Evolutionary conservation across 2,888 invertebrate species (phyloP).

Genomic region (Antheraea yamamai): DNA sequence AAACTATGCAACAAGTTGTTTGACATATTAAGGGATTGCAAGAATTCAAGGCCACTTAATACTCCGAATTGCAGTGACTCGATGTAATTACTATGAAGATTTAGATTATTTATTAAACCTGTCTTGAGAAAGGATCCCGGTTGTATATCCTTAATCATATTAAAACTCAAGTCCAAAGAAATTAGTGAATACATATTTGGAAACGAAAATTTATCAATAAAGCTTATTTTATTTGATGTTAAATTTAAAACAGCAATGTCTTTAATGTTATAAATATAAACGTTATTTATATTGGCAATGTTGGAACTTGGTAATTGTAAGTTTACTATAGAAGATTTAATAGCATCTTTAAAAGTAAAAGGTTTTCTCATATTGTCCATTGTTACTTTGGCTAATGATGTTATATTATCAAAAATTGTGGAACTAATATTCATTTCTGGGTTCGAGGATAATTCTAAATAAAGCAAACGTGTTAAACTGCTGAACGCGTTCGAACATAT

Average conservation of each 20-base stretch:
- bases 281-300: slow-evolving; percentile 20
- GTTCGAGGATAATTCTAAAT: slow-evolving; percentile 25
- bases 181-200: slow-evolving; percentile 22
- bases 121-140: slow-evolving; percentile 26
- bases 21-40: slow-evolving; percentile 25
- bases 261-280: slow-evolving; percentile 21
- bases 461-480: slow-evolving; percentile 15
- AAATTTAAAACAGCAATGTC: slow-evolving; percentile 22
- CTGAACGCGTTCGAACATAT: slow-evolving; percentile 21
- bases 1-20: slow-evolving; percentile 24
- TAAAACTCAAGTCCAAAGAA: slow-evolving; percentile 26
- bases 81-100: slow-evolving; percentile 24
- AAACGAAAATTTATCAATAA: slow-evolving; percentile 27
- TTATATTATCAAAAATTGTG: slow-evolving; percentile 23
- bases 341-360: slow-evolving; percentile 21
- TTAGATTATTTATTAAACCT: slow-evolving; percentile 21
- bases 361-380: slow-evolving; percentile 19
- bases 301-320: slow-evolving; percentile 21
- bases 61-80: slow-evolving; percentile 26
- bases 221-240: slow-evolving; percentile 24
- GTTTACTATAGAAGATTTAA: slow-evolving; percentile 15
- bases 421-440: slow-evolving; percentile 17
- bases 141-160: slow-evolving; percentile 25
- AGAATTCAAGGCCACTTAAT: slow-evolving; percentile 25
- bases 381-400: slow-evolving; percentile 21